phyloP scores from a whole-genome alignment of 2,113 vertebrate species.

The Macrotus californicus region DNA sequence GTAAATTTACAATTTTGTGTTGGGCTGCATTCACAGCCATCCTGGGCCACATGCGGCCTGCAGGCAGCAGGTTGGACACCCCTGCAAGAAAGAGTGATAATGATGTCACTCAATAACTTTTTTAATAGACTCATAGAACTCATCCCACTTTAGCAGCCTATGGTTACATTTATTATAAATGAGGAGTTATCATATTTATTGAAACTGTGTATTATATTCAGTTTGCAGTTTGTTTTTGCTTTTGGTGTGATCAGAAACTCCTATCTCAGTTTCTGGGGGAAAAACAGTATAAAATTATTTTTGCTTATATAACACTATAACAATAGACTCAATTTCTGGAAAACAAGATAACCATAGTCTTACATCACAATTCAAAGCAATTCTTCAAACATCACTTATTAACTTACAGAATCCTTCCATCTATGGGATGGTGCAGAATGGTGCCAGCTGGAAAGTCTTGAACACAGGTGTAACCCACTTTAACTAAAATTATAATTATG shows the following conservation, averaged over 20 bases:
- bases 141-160: background rate
- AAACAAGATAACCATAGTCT: background rate
- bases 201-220: background rate
- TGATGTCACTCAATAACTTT: background rate
- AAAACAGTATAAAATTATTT: background rate
- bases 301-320: background rate
- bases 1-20: too few relatives aligned
- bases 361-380: background rate
- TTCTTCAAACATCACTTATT: background rate
- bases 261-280: background rate
- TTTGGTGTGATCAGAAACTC: background rate
- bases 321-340: background rate
- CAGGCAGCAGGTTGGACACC: too few relatives aligned
- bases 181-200: background rate
- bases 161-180: background rate
- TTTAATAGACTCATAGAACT: background rate
- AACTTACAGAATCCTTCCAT: background rate
- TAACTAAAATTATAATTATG: background rate
- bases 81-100: background rate
- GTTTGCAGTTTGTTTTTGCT: background rate
- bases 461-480: background rate
- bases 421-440: background rate
- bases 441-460: background rate
- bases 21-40: too few relatives aligned
- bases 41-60: too few relatives aligned